Base-by-base conservation (phyloP, 2,113 vertebrate genomes). In the Toxostoma redivivum region DNA sequence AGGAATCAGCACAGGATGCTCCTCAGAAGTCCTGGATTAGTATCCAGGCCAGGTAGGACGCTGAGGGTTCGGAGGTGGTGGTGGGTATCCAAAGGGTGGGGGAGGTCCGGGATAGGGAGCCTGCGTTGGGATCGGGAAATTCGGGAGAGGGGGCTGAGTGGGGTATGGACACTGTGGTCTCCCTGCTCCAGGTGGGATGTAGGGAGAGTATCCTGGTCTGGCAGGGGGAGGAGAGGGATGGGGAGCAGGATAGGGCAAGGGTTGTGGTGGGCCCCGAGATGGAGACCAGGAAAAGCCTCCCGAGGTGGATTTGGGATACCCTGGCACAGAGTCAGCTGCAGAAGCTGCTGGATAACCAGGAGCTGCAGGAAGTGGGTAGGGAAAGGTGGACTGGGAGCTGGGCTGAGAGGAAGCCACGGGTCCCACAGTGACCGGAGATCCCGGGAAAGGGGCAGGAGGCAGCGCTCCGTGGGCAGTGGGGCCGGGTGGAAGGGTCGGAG, bases 31-130 rank as follows among this genome's bases (percentile, higher is more conserved):
- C 21, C 40, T 0, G 47, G 15, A n/a, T 88, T 97, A 98, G 82
- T 98, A 98, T 25, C 98, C 94, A 20, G 97, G 96, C 98, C 98
- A 98, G 80, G 92, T 5, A 9, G 97, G 97, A 77, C 95, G 98
- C 65, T 37, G 98, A 33, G 98, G 97, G 4, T 97, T 97, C 1
- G 97, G 96, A 64, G 88, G 88, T 0, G 95, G 95, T 1, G 97
- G 95, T 1, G 97, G 88, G 73, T 97, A 98, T 53, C 98, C 97
- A 20, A 98, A 98, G 28, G 98, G 80, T 5, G 77, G 92, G 3
- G 88, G 45, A 0, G 97, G 92, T 17, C 96, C 91, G 0, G 95
- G 94, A 45, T 97, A 98, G 1, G 97, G 96, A 10, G 96, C 51
- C 60, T 94, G 97, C 0, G 94, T 23, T 3, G 97, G 78, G 22